phyloP scores from a whole-genome alignment of 1,140 invertebrate species.

The Rhopalosiphum padi region DNA sequence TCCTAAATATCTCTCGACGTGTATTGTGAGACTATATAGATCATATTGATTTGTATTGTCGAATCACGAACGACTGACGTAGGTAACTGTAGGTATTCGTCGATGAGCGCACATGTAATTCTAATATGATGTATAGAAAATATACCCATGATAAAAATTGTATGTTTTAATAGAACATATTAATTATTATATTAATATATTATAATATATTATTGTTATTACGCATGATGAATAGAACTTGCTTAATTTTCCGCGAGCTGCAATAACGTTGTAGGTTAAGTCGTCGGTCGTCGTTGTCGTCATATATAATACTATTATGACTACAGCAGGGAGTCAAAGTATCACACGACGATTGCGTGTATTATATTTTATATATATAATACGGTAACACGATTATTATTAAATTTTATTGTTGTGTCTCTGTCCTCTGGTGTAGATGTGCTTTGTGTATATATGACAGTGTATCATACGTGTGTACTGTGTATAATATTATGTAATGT shows the following conservation, averaged over 20 bases:
- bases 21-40: too few species aligned
- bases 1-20: too few species aligned
- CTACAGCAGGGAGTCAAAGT: background rate
- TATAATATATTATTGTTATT: too few species aligned
- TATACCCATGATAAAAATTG: too few species aligned
- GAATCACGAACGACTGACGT: too few species aligned
- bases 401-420: background rate
- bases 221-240: background rate
- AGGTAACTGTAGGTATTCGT: too few species aligned
- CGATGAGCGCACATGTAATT: too few species aligned
- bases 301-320: background rate
- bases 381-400: background rate
- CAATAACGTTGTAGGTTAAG: background rate
- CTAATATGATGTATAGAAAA: too few species aligned
- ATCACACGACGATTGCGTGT: background rate
- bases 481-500: background rate
- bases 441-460: background rate
- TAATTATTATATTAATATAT: too few species aligned
- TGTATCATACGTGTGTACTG: background rate
- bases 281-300: background rate
- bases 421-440: background rate
- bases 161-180: too few species aligned
- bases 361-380: background rate
- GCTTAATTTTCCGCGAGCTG: background rate
- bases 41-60: too few species aligned